A percentile compares a stretch with the other conserved stretches of the same genome.
phyloP scores from a whole-genome alignment of 35 echinoderm and acorn worm genomes.

The Heliocidaris tuberculata region DNA sequence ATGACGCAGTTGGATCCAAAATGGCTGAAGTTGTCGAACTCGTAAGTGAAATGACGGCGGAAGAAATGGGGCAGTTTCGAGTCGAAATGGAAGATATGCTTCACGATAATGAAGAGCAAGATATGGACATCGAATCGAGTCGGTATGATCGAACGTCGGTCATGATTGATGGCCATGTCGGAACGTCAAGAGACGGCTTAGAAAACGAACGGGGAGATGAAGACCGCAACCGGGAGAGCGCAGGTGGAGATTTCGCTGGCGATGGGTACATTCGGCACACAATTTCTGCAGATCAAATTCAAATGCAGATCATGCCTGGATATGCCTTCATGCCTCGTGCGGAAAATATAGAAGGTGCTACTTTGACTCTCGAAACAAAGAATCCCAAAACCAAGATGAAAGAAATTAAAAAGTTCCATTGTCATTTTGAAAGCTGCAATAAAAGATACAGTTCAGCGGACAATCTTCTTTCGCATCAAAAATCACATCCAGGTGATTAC shows the following conservation, averaged over 20 bases:
- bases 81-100: slow-evolving; percentile 45
- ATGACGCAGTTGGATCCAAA: slow-evolving; percentile 28
- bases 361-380: slow-evolving; percentile 79
- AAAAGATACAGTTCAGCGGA: slow-evolving; percentile 29
- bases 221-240: background rate
- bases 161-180: slow-evolving; percentile 60
- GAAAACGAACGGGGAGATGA: background rate
- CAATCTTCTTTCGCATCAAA: slow-evolving; percentile 34
- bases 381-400: slow-evolving; percentile 88
- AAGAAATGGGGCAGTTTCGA: slow-evolving; percentile 45
- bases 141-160: slow-evolving; percentile 79
- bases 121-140: slow-evolving; percentile 49
- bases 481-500: slow-evolving; percentile 30
- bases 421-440: slow-evolving; percentile 77
- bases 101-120: slow-evolving; percentile 53
- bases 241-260: slow-evolving; percentile 26
- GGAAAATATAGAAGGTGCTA: slow-evolving; percentile 88
- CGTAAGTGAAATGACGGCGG: slow-evolving; percentile 35
- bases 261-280: slow-evolving; percentile 95
- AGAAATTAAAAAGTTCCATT: slow-evolving; percentile 80
- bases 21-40: slow-evolving; percentile 30
- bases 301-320: slow-evolving; percentile 91
- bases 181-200: background rate
- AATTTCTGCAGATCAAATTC: slow-evolving; percentile 91
- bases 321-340: slow-evolving; percentile 75